Evolutionary conservation across 2,113 vertebrate species (phyloP).

Genomic region (Seriola aureovittata): DNA sequence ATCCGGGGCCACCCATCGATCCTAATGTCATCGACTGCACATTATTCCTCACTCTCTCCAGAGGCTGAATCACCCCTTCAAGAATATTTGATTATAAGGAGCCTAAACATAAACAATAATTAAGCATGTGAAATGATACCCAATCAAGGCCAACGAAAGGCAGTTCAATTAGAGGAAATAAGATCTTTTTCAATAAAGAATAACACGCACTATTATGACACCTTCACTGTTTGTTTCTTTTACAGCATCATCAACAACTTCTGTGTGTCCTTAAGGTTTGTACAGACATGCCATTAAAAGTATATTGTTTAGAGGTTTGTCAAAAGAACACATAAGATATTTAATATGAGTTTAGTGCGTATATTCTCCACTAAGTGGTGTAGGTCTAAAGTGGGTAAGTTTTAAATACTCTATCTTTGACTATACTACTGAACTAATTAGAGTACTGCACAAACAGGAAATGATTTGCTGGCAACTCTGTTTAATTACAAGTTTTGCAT

Average conservation of each 20-base stretch:
- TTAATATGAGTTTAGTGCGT: slow-evolving; percentile 8
- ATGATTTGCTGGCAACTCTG: slow-evolving; percentile 38
- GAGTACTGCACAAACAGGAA: slow-evolving; percentile 26
- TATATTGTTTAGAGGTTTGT: neutral
- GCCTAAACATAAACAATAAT: slow-evolving; percentile 60
- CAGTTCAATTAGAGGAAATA: slow-evolving; percentile 39
- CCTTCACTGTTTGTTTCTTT: neutral
- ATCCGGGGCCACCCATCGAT: slow-evolving; percentile 61
- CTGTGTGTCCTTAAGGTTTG: neutral
- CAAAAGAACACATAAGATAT: slow-evolving; percentile 6
- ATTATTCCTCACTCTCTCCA: slow-evolving; percentile 31
- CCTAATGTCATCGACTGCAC: slow-evolving; percentile 37
- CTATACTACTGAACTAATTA: slow-evolving; percentile 35
- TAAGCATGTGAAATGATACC: slow-evolving; percentile 60
- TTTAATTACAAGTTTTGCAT: slow-evolving; percentile 55
- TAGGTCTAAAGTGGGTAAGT: neutral
- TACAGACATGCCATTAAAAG: neutral
- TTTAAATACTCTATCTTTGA: slow-evolving; percentile 23
- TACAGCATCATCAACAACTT: neutral
- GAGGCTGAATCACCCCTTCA: slow-evolving; percentile 35
- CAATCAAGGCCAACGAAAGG: slow-evolving; percentile 55
- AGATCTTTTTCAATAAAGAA: slow-evolving; percentile 23
- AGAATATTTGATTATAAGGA: slow-evolving; percentile 54
- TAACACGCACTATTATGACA: slow-evolving; percentile 5
- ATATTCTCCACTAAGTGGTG: slow-evolving; percentile 17